These are phyloP conservation scores for Periophthalmus modestus DNA, from an alignment of 2,113 vertebrate genomes.

Conservation along the genomic window DNA sequence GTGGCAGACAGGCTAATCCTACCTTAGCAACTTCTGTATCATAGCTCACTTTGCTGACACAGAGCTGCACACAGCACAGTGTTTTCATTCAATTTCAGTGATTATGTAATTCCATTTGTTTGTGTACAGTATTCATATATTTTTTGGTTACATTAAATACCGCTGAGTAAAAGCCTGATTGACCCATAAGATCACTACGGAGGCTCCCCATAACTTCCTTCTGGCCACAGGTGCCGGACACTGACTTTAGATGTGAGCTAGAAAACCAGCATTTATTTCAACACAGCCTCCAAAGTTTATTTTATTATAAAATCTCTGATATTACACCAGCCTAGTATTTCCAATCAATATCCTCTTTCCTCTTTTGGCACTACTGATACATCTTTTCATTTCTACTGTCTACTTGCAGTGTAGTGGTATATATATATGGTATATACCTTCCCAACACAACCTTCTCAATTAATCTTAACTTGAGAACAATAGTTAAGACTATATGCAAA, in stretches of 20 bases:
- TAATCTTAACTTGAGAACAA: not conserved
- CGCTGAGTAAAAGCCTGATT: no score
- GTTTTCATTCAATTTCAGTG: not conserved
- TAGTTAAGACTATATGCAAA: not conserved
- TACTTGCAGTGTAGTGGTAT: not conserved
- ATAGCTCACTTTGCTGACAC: not conserved
- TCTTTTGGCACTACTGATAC: not conserved
- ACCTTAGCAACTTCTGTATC: constrained; percentile 10
- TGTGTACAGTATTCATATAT: not conserved
- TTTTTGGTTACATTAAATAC: not conserved
- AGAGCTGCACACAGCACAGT: not conserved
- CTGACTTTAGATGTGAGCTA: no score
- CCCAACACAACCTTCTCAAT: not conserved
- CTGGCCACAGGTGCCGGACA: no score
- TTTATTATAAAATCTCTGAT: not conserved
- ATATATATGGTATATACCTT: not conserved
- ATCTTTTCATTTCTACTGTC: not conserved
- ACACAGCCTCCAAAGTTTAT: not conserved
- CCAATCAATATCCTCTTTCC: not conserved
- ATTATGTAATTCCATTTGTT: not conserved
- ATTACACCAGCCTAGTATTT: not conserved
- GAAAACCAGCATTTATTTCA: not conserved
- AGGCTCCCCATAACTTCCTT: no score
- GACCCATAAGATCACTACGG: no score
- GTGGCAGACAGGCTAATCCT: constrained; percentile 20